These are phyloP conservation scores for Hippocampus barbouri DNA, from an alignment of 2,113 vertebrate genomes.

Conservation along the genomic window DNA sequence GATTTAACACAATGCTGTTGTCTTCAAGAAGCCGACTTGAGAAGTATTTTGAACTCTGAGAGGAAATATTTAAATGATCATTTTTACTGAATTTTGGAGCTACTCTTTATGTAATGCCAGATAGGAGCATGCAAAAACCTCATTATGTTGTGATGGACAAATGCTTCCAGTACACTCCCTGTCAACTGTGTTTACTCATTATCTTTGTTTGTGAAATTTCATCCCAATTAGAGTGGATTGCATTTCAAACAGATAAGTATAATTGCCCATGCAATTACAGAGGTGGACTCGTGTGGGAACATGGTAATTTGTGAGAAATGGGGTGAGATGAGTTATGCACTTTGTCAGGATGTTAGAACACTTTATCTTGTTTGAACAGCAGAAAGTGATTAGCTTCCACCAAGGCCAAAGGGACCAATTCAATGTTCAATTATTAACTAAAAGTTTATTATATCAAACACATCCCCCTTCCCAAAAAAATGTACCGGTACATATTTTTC, in stretches of 20 bases:
- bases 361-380: background rate
- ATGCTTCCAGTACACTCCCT: background rate
- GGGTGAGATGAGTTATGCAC: background rate
- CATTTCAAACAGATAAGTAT: slow-evolving; percentile 36
- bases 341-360: background rate
- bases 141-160: slow-evolving; percentile 10
- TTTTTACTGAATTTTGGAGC: background rate
- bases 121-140: slow-evolving; percentile 17
- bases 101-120: too few relatives aligned
- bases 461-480: too few relatives aligned
- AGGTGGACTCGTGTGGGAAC: background rate
- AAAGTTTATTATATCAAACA: too few relatives aligned
- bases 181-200: slow-evolving; percentile 39
- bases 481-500: too few relatives aligned
- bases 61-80: background rate
- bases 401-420: background rate
- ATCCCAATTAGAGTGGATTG: slow-evolving; percentile 10
- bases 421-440: background rate
- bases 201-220: slow-evolving; percentile 25
- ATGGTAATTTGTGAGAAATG: background rate
- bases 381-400: background rate
- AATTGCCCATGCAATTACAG: slow-evolving; percentile 29
- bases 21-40: background rate
- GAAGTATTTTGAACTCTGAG: background rate
- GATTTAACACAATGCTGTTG: too few relatives aligned